These are phyloP conservation scores for Drosophila repletoides DNA, from an alignment of 1,140 invertebrate species.

Conservation along the genomic window DNA sequence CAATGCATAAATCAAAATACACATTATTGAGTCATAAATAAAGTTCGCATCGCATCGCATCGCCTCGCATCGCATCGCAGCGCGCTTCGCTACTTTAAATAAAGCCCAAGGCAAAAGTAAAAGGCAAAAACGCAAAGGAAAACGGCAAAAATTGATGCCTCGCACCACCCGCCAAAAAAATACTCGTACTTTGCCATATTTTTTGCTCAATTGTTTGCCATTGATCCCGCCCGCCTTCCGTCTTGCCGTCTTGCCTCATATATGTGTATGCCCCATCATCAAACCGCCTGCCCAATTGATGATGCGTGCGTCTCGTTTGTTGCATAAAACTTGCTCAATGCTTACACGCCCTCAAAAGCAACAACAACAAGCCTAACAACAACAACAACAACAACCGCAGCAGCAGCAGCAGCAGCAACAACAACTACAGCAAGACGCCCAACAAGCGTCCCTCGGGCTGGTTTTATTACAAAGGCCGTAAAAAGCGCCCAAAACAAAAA, in stretches of 20 bases:
- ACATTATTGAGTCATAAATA: conserved; percentile 81
- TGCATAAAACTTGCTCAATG: conserved; percentile 78
- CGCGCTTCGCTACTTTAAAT: conserved; percentile 70
- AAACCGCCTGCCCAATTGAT: conserved; percentile 32
- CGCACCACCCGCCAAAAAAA: conserved; percentile 57
- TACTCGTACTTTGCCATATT: conserved; percentile 74
- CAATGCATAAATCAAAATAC: conserved; percentile 80
- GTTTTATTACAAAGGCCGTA: conserved; percentile 76
- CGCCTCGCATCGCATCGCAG: too few species aligned
- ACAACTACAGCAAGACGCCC: conserved; percentile 23
- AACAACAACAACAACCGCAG: neutral
- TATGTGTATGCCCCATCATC: too few species aligned
- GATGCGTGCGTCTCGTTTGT: conserved; percentile 69
- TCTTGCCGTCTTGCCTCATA: neutral
- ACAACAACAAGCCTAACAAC: conserved; percentile 30
- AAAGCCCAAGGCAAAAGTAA: conserved; percentile 51
- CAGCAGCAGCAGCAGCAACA: conserved; percentile 8
- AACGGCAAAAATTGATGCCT: conserved; percentile 61
- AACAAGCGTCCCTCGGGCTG: conserved; percentile 59
- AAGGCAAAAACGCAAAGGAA: conserved; percentile 28
- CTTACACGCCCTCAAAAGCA: conserved; percentile 66
- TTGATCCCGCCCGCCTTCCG: conserved; percentile 28
- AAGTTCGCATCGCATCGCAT: conserved; percentile 69
- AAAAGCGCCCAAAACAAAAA: conserved; percentile 37
- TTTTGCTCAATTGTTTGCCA: conserved; percentile 72